Evolutionary conservation across 2,113 vertebrate genomes (phyloP), one percentile per base, ranked within the genome.

Genomic region (Nanger granti): DNA sequence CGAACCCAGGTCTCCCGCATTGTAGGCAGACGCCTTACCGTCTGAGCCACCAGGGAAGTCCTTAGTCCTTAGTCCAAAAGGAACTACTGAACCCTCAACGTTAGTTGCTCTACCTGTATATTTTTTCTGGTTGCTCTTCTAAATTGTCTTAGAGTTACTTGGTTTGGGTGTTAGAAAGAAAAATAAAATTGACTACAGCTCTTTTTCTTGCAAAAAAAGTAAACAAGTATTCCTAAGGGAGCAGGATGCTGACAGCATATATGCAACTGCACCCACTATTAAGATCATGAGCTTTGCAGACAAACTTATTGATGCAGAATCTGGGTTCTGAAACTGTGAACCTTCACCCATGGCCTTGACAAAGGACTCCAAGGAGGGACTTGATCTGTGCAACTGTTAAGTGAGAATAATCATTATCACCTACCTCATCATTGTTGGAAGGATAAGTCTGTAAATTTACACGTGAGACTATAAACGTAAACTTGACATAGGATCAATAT

Each of bases 111-210:
- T 31, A 12, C 1, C 11, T 95, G 80, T 64, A 1, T 66, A 44
- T 87, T 89, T 96, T 44, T 87, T 84, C 60, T 89, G 79, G 44
- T 80, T 96, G 17, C 8, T 95, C 0, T 87, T 91, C 55, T 87
- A 92, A 90, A 41, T 41, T 13, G 28, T 89, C 76, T 89, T 92
- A 95, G 59, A 76, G 90, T 96, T 87, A 66, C 41, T 76, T 85
- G 82, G 57, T 85, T 54, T 93, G 89, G 34, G 44, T 59, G 15
- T 97, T 44, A 96, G 60, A n/a, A 52, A 73, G 93, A 92, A 84
- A 92, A 94, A 93, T 55, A 93, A 87, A 73, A 18, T 52, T 37
- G 8, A 34, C 6, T 85, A 92, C 4, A 90, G 11, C 5, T 90
- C 8, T 82, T 79, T 73, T 89, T 66, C 14, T 95, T 57, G 34